Evolutionary conservation across 2,113 vertebrate species (phyloP).

Genomic region (Eptesicus fuscus): DNA sequence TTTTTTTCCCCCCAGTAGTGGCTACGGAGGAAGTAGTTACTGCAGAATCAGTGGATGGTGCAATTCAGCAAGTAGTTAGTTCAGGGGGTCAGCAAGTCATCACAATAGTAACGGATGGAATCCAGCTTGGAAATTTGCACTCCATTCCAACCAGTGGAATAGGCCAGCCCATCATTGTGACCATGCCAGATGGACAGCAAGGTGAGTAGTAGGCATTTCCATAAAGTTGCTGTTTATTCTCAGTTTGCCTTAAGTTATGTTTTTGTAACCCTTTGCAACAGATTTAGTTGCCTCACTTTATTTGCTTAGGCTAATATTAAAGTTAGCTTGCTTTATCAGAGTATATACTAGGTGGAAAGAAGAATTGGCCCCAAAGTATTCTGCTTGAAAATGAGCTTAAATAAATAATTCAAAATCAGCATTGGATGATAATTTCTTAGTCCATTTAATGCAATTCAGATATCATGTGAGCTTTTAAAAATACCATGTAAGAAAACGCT

Average conservation of each 20-base stretch:
- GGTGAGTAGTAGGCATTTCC: constrained; percentile 77
- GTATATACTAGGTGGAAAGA: not conserved
- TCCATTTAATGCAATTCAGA: constrained; percentile 15
- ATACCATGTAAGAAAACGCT: not conserved
- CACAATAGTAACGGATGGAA: constrained; percentile 92
- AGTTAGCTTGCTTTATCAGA: constrained; percentile 12
- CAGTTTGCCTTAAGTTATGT: not conserved
- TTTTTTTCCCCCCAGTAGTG: constrained; percentile 81
- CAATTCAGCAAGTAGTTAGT: constrained; percentile 92
- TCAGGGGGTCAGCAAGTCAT: constrained; percentile 93
- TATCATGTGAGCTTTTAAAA: not conserved
- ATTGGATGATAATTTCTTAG: not conserved
- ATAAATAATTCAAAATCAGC: not conserved
- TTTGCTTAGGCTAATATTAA: constrained; percentile 34
- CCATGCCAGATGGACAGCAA: constrained; percentile 93
- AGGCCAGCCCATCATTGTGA: constrained; percentile 91
- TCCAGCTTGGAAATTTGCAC: constrained; percentile 91
- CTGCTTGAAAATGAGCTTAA: not conserved
- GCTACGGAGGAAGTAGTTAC: constrained; percentile 91
- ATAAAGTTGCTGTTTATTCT: not conserved
- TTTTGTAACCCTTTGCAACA: not conserved
- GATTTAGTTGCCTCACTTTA: constrained; percentile 6
- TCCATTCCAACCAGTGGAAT: constrained; percentile 87
- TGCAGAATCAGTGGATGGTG: constrained; percentile 91
- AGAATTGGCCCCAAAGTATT: not conserved